Conservation (phyloP, 2,888 invertebrate species). For the Drosophila demipolita region DNA sequence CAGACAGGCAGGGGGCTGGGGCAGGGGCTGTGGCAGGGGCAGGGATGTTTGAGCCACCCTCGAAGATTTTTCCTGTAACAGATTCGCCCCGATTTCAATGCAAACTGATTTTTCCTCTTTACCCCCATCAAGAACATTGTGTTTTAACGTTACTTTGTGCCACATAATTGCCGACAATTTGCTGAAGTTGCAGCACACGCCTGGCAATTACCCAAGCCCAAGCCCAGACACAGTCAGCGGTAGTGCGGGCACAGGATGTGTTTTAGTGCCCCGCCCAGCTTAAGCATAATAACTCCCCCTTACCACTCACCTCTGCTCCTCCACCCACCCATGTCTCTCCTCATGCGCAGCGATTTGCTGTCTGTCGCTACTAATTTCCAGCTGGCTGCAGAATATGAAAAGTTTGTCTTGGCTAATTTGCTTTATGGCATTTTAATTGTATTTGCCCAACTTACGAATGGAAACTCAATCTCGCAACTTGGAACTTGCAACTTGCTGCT, state of each 20-base stretch:
- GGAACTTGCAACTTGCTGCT: slow-evolving; percentile 17
- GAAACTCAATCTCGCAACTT: slow-evolving; percentile 19
- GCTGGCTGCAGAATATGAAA: slow-evolving; percentile 74
- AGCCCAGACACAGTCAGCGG: slow-evolving; percentile 5
- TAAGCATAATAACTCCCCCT: slow-evolving; percentile 15
- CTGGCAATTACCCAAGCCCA: slow-evolving; percentile 68
- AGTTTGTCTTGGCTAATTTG: slow-evolving; percentile 79
- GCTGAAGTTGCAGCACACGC: slow-evolving; percentile 79
- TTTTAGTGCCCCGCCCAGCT: slow-evolving; percentile 62
- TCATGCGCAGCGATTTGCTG: slow-evolving; percentile 15
- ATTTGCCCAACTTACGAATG: slow-evolving; percentile 59
- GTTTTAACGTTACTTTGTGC: slow-evolving; percentile 69
- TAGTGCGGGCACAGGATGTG: slow-evolving; percentile 66
- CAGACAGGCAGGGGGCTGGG: not conserved
- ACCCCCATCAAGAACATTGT: slow-evolving; percentile 4
- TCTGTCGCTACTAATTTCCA: slow-evolving; percentile 69
- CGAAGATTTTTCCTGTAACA: slow-evolving; percentile 54
- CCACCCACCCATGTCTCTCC: not conserved
- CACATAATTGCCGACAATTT: slow-evolving; percentile 80
- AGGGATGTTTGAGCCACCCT: slow-evolving; percentile 41
- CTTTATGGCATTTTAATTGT: slow-evolving; percentile 80
- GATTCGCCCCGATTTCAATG: slow-evolving; percentile 48
- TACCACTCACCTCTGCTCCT: not conserved
- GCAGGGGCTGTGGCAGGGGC: not conserved
- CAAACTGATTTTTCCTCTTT: slow-evolving; percentile 28